These are phyloP conservation scores for Laterallus jamaicensis DNA, from an alignment of 2,113 vertebrate species.

Conservation along the genomic window DNA sequence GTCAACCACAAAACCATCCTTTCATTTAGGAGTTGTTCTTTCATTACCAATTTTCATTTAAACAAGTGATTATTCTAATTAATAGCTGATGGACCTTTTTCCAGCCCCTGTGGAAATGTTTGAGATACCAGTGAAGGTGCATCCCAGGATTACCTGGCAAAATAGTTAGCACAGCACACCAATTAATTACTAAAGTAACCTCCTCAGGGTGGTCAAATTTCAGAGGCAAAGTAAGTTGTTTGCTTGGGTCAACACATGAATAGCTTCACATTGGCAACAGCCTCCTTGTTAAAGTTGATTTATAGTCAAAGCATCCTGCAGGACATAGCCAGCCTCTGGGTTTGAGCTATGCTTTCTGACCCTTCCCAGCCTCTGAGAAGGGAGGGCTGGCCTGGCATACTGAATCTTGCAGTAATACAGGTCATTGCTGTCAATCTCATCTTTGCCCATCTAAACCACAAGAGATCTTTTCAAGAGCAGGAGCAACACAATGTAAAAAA, in stretches of 20 bases:
- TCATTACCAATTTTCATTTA: neutral
- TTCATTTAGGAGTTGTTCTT: neutral
- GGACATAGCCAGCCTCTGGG: neutral
- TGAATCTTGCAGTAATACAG: neutral
- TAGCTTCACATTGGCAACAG: neutral
- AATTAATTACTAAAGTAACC: neutral
- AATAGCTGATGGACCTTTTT: neutral
- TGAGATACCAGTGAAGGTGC: neutral
- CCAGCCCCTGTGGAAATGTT: neutral
- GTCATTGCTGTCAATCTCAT: neutral
- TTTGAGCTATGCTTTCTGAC: neutral
- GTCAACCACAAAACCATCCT: neutral
- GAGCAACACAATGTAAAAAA: neutral
- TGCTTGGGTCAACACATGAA: neutral
- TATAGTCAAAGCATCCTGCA: neutral
- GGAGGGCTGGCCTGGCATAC: neutral
- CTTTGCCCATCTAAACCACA: neutral
- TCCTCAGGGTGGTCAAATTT: too few species aligned
- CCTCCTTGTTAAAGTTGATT: neutral
- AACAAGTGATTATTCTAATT: neutral
- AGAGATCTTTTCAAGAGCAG: neutral
- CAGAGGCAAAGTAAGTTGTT: neutral
- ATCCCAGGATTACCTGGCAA: neutral
- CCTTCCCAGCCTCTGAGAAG: neutral
- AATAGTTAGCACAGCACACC: neutral